phyloP scores from a whole-genome alignment of 2,888 invertebrate species.

The Exocentrus adspersus region DNA sequence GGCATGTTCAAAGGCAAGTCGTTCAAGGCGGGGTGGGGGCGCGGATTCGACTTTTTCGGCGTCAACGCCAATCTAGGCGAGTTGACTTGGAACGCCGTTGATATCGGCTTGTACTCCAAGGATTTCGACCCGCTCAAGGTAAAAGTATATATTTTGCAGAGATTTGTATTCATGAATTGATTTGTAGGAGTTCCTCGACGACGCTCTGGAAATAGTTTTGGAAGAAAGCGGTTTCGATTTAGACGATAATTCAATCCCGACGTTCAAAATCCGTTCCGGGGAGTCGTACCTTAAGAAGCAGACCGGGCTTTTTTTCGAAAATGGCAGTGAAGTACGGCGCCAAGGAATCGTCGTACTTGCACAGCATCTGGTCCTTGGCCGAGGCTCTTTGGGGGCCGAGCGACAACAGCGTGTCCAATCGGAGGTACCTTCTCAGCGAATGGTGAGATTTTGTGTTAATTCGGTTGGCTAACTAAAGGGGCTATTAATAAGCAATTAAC shows the following conservation, averaged over 20 bases:
- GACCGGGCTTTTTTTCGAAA: conserved; percentile 47
- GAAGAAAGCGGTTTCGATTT: conserved; percentile 46
- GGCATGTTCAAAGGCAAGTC: conserved; percentile 72
- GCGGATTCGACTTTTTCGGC: conserved; percentile 66
- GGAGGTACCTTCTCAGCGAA: conserved; percentile 50
- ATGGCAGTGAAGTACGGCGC: conserved; percentile 39
- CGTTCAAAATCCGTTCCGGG: conserved; percentile 48
- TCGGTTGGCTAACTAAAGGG: too few relatives aligned
- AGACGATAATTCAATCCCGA: conserved; percentile 48
- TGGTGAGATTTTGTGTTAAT: conserved; percentile 42
- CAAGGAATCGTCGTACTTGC: conserved; percentile 62
- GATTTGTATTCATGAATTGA: too few relatives aligned
- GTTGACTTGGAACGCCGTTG: conserved; percentile 37
- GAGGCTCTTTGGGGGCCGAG: conserved; percentile 88
- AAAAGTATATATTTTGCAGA: too few relatives aligned
- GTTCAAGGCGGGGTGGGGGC: conserved; percentile 81
- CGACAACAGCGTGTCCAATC: conserved; percentile 65
- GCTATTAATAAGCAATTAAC: too few relatives aligned
- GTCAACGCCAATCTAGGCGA: conserved; percentile 37
- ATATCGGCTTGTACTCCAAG: conserved; percentile 23
- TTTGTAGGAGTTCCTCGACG: too few relatives aligned
- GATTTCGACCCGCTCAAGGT: conserved; percentile 33
- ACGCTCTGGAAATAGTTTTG: conserved; percentile 34
- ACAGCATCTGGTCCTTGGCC: conserved; percentile 78
- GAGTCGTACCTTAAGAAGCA: conserved; percentile 48